phyloP scores from a whole-genome alignment of 2,113 vertebrate species.

The Hippocampus comes region DNA sequence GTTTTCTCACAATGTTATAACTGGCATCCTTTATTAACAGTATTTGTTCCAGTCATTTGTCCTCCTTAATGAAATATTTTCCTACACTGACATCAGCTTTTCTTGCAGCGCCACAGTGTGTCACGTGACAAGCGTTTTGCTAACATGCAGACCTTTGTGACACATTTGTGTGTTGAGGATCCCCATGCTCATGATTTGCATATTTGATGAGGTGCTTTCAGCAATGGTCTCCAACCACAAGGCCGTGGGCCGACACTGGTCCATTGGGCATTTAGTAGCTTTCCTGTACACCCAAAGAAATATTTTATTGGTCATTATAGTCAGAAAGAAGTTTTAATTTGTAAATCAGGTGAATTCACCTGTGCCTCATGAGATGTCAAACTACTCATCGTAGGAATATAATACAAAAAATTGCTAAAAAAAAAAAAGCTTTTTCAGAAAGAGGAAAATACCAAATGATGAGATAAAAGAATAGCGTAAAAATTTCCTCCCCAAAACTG shows the following conservation, averaged over 20 bases:
- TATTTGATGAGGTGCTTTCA: not conserved
- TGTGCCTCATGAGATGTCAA: no score
- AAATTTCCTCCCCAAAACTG: no score
- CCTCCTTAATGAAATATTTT: slow-evolving; percentile 21
- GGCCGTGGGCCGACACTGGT: not conserved
- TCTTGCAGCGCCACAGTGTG: slow-evolving; percentile 54
- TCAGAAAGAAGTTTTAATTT: not conserved
- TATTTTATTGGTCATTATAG: not conserved
- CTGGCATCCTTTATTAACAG: not conserved
- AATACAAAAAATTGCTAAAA: no score
- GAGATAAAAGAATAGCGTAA: no score
- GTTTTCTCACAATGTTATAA: not conserved
- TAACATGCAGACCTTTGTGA: slow-evolving; percentile 1
- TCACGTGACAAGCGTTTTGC: slow-evolving; percentile 47
- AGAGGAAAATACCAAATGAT: no score
- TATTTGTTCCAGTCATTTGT: not conserved
- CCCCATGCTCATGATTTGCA: not conserved
- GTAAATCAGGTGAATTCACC: no score
- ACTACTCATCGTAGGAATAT: no score
- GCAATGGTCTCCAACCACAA: not conserved
- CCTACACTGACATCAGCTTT: slow-evolving; percentile 61
- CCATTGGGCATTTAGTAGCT: not conserved
- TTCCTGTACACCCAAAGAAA: no score
- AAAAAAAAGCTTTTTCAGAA: no score
- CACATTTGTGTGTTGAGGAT: not conserved